Evolutionary conservation across 2,113 vertebrate species (phyloP), one percentile per base, ranked within the genome.

Genomic region (Urocitellus parryii): DNA sequence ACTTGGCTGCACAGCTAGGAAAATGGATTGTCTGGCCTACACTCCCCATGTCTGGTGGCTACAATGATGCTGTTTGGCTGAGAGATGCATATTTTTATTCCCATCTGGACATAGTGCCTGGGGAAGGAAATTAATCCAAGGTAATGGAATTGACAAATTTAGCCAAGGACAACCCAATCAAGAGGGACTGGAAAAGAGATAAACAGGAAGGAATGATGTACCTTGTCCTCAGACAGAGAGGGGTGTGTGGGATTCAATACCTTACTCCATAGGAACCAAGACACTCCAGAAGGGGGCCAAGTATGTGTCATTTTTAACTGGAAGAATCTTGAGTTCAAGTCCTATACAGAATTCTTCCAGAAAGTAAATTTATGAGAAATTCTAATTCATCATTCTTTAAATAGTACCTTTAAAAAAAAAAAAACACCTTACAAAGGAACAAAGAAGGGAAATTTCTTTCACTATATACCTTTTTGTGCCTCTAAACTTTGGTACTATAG

Each of bases 1-100:
- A 65, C 84, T 97, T 98, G 98, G 98, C 97, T 88, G 88, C 92
- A 96, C 61, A 96, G 0, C 73, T 96, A 97, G 98, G 98, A 98
- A 98, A 99, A 98, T 95, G 80, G 96, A 97, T 93, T 10, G n/a
- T 97, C 97, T 97, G 96, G 96, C 91, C 88, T 95, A 65, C 0
- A 0, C 74, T 84, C 92, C 68, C 77, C 94, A 67, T 67, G 85
- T 97, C 70, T 97, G 97, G 97, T 84, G 96, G 76, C 93, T 91
- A 56, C 77, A 95, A 87, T 94, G 90, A 97, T 97, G 89, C 4
- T 94, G 87, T 97, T 92, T 98, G 98, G 91, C 97, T 98, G 74
- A 93, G 88, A 77, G 29, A 86, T 65, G 79, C 82, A 65, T 90
- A 94, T 91, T 98, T 98, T 95, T 96, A 93, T 98, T 97, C 97